A percentile compares a stretch with the other conserved stretches of the same genome.
These are phyloP conservation scores for Drosophila austrosaltans DNA, from an alignment of 2,888 invertebrate genomes.

Conservation along the genomic window DNA sequence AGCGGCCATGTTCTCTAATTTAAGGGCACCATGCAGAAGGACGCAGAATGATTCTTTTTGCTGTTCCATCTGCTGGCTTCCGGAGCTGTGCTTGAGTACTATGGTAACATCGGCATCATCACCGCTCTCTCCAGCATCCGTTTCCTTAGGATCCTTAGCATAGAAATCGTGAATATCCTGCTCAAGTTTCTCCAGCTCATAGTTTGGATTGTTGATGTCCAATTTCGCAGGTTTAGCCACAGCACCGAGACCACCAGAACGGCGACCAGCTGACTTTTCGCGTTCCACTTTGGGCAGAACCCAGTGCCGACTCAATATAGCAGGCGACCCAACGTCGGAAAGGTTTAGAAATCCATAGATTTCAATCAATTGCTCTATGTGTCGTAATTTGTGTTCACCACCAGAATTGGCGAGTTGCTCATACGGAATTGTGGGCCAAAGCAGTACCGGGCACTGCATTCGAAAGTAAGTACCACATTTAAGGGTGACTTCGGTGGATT, in stretches of 20 bases:
- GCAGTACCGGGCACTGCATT: slow-evolving; percentile 88
- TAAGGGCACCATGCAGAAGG: slow-evolving; percentile 95
- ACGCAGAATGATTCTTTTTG: slow-evolving; percentile 94
- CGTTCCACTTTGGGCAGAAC: slow-evolving; percentile 89
- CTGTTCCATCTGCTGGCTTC: slow-evolving; percentile 56
- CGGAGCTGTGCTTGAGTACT: slow-evolving; percentile 48
- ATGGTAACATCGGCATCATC: slow-evolving; percentile 72
- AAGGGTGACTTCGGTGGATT: slow-evolving; percentile 88
- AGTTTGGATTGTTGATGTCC: slow-evolving; percentile 71
- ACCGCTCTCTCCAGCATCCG: slow-evolving; percentile 78
- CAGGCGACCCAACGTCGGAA: slow-evolving; percentile 94
- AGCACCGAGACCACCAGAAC: slow-evolving; percentile 68
- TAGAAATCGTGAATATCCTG: slow-evolving; percentile 82
- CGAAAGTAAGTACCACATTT: slow-evolving; percentile 88
- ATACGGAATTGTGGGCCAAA: slow-evolving; percentile 88
- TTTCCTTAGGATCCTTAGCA: slow-evolving; percentile 75
- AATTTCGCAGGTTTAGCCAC: slow-evolving; percentile 83
- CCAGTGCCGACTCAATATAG: slow-evolving; percentile 94
- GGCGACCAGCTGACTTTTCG: slow-evolving; percentile 82
- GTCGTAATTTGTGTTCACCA: slow-evolving; percentile 41
- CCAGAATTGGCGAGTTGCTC: slow-evolving; percentile 51
- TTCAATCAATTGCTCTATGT: slow-evolving; percentile 89
- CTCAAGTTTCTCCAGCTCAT: slow-evolving; percentile 82
- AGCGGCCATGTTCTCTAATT: slow-evolving; percentile 96
- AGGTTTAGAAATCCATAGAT: slow-evolving; percentile 95